Percentiles rank a stretch among this genome's conserved stretches.
phyloP scores from a whole-genome alignment of 2,113 vertebrate species.

The Rhegmatorhina hoffmannsi region DNA sequence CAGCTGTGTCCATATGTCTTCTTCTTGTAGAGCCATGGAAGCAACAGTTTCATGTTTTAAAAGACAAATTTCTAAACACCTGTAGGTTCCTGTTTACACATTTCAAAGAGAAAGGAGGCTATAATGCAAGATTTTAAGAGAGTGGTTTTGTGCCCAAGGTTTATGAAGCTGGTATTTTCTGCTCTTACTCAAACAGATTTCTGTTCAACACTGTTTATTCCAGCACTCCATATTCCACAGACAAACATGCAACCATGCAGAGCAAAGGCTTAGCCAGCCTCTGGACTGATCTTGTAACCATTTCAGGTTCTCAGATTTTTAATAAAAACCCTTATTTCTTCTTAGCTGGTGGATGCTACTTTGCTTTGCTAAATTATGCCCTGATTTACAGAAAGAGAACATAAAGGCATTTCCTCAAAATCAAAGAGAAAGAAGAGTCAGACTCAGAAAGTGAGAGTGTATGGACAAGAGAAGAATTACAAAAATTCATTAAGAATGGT shows the following conservation, averaged over 20 bases:
- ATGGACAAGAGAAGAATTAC: conserved; percentile 12
- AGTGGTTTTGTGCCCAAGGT: background rate
- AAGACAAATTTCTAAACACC: background rate
- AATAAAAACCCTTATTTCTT: background rate
- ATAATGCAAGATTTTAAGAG: background rate
- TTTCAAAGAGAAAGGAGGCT: background rate
- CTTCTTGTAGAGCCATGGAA: background rate
- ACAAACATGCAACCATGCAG: background rate
- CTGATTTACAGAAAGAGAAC: background rate
- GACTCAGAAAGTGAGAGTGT: background rate
- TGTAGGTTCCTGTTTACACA: background rate
- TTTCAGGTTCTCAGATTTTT: background rate
- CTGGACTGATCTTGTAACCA: background rate
- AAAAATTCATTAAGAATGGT: conserved; percentile 15
- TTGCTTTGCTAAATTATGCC: background rate
- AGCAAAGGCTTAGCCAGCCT: background rate
- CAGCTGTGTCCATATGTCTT: background rate
- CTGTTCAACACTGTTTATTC: background rate
- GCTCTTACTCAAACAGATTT: background rate
- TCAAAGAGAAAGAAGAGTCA: background rate
- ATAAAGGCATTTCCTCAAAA: background rate
- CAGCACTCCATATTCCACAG: background rate
- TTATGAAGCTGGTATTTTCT: background rate
- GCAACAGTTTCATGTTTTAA: background rate
- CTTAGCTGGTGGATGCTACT: background rate